Conservation (phyloP, 2,888 invertebrate genomes). For the Galerucella nymphaeae region DNA sequence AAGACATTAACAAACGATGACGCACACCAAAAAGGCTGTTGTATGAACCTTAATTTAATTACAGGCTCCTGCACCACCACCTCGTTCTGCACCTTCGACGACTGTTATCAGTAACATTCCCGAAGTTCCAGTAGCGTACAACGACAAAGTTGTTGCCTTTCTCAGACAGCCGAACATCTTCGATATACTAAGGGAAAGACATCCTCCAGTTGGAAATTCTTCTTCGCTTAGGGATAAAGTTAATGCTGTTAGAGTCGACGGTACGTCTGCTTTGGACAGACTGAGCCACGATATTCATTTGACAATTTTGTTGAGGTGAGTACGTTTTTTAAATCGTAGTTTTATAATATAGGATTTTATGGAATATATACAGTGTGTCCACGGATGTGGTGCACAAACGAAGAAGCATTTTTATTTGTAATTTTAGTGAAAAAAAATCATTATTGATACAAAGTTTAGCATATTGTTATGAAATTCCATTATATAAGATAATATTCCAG, state of each 20-base stretch:
- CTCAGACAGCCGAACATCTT: constrained; percentile 93
- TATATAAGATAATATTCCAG: too few species aligned
- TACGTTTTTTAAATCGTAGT: constrained; percentile 39
- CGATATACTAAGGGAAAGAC: constrained; percentile 88
- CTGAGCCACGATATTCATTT: constrained; percentile 94
- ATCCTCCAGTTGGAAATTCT: constrained; percentile 77
- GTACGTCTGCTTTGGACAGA: constrained; percentile 84
- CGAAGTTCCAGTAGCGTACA: constrained; percentile 90
- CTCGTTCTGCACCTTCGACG: constrained; percentile 65
- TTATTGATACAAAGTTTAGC: too few species aligned
- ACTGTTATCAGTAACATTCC: constrained; percentile 61
- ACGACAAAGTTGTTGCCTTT: constrained; percentile 97
- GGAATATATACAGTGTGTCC: too few species aligned
- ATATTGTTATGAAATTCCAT: too few species aligned
- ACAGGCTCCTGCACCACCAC: constrained; percentile 80
- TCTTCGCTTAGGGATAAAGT: constrained; percentile 87
- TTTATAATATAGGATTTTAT: too few species aligned
- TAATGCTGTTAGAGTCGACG: constrained; percentile 89
- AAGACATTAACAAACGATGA: too few species aligned
- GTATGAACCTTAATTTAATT: too few species aligned
- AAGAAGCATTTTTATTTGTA: too few species aligned
- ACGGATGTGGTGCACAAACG: too few species aligned
- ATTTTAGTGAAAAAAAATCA: too few species aligned
- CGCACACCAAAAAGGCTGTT: too few species aligned
- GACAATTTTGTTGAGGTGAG: constrained; percentile 90